Conservation (phyloP, 2,113 vertebrate species). For the Phaethornis superciliosus region DNA sequence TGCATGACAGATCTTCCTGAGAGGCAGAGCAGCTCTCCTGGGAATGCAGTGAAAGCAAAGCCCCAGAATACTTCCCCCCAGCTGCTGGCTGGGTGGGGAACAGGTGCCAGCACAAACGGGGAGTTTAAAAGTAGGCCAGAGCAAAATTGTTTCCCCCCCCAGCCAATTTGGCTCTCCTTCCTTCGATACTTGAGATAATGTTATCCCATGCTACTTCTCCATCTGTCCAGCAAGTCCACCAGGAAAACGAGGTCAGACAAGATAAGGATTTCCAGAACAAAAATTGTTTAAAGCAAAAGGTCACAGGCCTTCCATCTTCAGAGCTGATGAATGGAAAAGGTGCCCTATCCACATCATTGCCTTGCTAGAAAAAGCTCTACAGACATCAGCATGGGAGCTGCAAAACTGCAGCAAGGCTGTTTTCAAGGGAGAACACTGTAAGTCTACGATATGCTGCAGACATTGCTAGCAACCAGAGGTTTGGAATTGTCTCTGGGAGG, state of each 20-base stretch:
- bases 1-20: neutral
- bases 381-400: neutral
- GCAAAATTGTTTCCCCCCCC: neutral
- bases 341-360: neutral
- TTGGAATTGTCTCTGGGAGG: neutral
- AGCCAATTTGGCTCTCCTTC: neutral
- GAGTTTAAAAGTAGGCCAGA: constrained; percentile 31
- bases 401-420: neutral
- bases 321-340: neutral
- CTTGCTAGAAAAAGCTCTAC: neutral
- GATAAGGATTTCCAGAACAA: neutral
- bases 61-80: neutral
- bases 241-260: neutral
- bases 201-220: neutral
- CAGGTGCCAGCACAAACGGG: neutral
- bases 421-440: neutral
- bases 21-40: neutral
- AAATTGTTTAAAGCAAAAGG: neutral
- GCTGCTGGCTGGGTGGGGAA: neutral
- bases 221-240: neutral
- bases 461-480: neutral
- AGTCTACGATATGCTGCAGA: neutral
- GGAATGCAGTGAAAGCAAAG: neutral
- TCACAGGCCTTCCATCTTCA: neutral
- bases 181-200: neutral